Conservation (phyloP, 2,113 vertebrate genomes). For the Columba livia region DNA sequence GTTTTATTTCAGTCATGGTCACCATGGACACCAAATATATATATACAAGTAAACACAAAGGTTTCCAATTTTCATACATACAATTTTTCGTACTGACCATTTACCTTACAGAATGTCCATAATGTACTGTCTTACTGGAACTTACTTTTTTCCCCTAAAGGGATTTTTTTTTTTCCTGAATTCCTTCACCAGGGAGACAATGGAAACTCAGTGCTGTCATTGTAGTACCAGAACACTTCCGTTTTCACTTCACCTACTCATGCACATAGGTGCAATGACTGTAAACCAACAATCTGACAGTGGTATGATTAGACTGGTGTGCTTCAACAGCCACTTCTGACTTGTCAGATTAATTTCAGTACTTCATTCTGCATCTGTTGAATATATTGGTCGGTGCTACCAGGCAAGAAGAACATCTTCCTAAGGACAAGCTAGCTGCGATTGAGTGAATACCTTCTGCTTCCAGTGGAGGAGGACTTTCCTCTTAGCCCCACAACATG, state of each 20-base stretch:
- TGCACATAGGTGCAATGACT: not conserved
- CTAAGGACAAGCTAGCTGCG: not conserved
- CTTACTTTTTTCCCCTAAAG: not conserved
- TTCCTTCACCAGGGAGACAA: not conserved
- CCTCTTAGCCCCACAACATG: not conserved
- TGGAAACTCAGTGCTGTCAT: not conserved
- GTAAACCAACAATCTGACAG: not conserved
- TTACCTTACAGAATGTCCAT: not conserved
- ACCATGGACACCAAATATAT: slow-evolving; percentile 77
- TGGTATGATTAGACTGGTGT: not conserved
- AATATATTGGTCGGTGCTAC: not conserved
- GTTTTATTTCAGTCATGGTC: slow-evolving; percentile 73
- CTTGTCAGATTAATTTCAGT: not conserved
- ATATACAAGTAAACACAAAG: slow-evolving; percentile 60
- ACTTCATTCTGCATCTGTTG: not conserved
- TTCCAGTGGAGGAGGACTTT: not conserved
- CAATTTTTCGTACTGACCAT: not conserved
- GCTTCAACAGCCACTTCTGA: not conserved
- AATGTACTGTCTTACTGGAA: not conserved
- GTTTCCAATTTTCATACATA: slow-evolving; percentile 46
- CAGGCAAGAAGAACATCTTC: not conserved
- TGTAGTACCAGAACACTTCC: not conserved
- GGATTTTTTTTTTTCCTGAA: not conserved
- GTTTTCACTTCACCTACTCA: not conserved
- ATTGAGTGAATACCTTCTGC: not conserved